Base-by-base conservation (phyloP, 2,888 invertebrate genomes). In the Diachrysia chrysitis region DNA sequence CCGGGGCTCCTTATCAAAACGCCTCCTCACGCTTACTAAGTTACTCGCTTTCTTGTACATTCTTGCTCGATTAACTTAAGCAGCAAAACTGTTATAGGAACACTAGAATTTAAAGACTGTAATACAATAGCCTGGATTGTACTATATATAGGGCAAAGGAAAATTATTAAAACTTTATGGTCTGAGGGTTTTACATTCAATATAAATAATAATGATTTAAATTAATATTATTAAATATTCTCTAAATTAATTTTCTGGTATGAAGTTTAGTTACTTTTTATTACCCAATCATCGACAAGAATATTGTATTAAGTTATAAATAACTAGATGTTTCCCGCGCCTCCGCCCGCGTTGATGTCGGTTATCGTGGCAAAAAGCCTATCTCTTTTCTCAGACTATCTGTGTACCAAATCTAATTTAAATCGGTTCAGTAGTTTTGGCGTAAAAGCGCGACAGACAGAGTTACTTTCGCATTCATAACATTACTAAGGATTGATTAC, bases 11-110 rank as follows among this genome's bases (percentile, higher is more conserved):
- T 62, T 64, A 21, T 66, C 69, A 53, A 32, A 56, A 16, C 61
- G 65, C 58, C 74, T 76, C 37, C 76, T 72, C 17, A 72, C 62
- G 72, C 74, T 75, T 14, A 75, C 76, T 1, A 75, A 46, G 58
- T 77, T 77, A 23, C 66, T 60, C 35, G 54, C 23, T 17, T 66
- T 73, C 70, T 70, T 70, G 55, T 64, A 71, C 74, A 75, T 76
- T 56, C 51, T 68, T 42, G 42, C n/a, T 42, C 6, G n/a, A 6
- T 16, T n/a, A 6, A 42, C n/a, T 5, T 42, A n/a, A n/a, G 63
- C 29, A 57, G 67, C 58, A 61, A 58, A 76, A 74, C 66, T 75
- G 58, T 75, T 32, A 32, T 32, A 10, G 66, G 61, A 35, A 66
- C 42, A 75, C 75, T 62, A 60, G 71, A 66, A 60, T 67, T 66